Evolutionary conservation across 1,140 invertebrate species (phyloP).

Genomic region (Linepithema humile): DNA sequence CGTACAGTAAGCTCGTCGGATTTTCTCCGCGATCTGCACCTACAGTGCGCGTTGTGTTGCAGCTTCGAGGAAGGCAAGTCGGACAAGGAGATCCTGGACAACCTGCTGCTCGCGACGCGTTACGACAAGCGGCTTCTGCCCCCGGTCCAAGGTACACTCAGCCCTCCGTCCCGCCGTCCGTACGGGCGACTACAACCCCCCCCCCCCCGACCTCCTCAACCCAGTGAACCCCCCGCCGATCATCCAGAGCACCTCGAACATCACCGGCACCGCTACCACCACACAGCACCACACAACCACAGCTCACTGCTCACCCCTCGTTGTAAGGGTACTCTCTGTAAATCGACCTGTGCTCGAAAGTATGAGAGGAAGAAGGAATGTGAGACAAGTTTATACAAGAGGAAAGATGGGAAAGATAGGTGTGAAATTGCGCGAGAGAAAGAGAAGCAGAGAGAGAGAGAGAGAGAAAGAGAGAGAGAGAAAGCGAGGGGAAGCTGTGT

Average conservation of each 20-base stretch:
- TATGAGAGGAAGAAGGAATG: slow-evolving; percentile 6
- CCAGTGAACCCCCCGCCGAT: slow-evolving; percentile 76
- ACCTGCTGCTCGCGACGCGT: slow-evolving; percentile 90
- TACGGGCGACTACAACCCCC: slow-evolving; percentile 81
- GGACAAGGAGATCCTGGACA: slow-evolving; percentile 95
- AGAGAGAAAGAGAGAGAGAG: no score
- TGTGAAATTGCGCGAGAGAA: background rate
- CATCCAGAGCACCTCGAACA: slow-evolving; percentile 82
- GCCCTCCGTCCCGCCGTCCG: slow-evolving; percentile 81
- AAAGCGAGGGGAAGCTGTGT: no score
- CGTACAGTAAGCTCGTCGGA: background rate
- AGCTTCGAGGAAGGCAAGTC: slow-evolving; percentile 95
- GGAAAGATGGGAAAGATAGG: background rate
- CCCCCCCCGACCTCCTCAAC: slow-evolving; percentile 77
- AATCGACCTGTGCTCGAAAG: slow-evolving; percentile 47
- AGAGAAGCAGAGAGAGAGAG: background rate
- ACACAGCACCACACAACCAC: slow-evolving; percentile 83
- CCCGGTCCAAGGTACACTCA: slow-evolving; percentile 91
- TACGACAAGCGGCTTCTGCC: slow-evolving; percentile 95
- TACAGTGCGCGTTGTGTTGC: slow-evolving; percentile 80
- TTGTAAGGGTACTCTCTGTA: slow-evolving; percentile 80
- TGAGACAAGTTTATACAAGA: background rate
- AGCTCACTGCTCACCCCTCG: slow-evolving; percentile 82
- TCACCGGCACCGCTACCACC: slow-evolving; percentile 80
- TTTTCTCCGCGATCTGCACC: slow-evolving; percentile 50